These are phyloP conservation scores for Drosophila gunungcola DNA, from an alignment of 1,140 invertebrate genomes.

Conservation along the genomic window DNA sequence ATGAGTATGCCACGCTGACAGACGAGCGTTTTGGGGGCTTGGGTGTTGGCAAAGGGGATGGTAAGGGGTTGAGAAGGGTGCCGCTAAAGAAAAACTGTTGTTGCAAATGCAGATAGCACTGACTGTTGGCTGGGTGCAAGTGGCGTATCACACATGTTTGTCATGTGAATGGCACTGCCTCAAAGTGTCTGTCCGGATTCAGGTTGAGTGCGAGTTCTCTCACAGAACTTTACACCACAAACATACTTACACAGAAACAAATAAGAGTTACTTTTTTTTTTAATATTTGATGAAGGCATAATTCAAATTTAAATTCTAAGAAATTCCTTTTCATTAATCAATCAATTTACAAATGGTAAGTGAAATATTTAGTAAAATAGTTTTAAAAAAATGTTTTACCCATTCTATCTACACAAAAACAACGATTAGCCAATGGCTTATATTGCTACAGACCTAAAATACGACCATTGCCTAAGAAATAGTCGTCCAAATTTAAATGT, in stretches of 20 bases:
- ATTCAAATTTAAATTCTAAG: too few relatives aligned
- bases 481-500: too few relatives aligned
- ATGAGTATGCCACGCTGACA: conserved; percentile 59
- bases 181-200: conserved; percentile 52
- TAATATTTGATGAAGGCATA: background rate
- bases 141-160: conserved; percentile 80
- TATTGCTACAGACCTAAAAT: too few relatives aligned
- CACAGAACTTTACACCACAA: conserved; percentile 18
- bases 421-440: too few relatives aligned
- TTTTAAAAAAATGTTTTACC: too few relatives aligned
- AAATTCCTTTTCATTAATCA: too few relatives aligned
- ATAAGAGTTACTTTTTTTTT: background rate
- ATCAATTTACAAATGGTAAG: too few relatives aligned
- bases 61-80: background rate
- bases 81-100: conserved; percentile 39
- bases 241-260: conserved; percentile 9
- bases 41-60: conserved; percentile 6
- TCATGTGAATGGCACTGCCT: conserved; percentile 51
- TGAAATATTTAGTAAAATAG: too few relatives aligned
- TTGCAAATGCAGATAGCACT: conserved; percentile 52
- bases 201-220: conserved; percentile 44
- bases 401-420: too few relatives aligned
- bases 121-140: conserved; percentile 64
- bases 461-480: too few relatives aligned
- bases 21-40: conserved; percentile 20